phyloP scores from a whole-genome alignment of 2,888 invertebrate genomes.

The Dasysyrphus tricinctus region DNA sequence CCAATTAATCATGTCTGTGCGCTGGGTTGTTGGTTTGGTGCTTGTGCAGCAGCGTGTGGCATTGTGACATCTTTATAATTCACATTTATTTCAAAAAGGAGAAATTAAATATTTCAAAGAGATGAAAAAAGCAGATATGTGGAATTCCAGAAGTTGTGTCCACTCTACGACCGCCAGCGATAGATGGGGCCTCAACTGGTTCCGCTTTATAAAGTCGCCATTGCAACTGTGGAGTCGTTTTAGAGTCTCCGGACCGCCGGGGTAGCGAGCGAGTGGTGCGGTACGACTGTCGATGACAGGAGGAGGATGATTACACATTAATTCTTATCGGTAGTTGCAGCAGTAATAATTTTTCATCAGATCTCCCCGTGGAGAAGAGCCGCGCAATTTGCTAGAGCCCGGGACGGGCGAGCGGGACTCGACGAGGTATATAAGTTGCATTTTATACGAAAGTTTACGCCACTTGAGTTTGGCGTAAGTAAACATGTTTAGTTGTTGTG shows the following conservation, averaged over 20 bases:
- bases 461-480: slow-evolving; percentile 73
- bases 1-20: slow-evolving; percentile 66
- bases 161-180: slow-evolving; percentile 29
- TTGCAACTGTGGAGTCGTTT: neutral
- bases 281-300: slow-evolving; percentile 71
- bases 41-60: slow-evolving; percentile 48
- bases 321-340: slow-evolving; percentile 74
- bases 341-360: slow-evolving; percentile 73
- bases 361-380: slow-evolving; percentile 59
- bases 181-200: slow-evolving; percentile 41
- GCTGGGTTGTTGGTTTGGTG: neutral
- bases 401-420: neutral
- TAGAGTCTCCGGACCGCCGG: neutral
- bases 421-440: slow-evolving; percentile 10
- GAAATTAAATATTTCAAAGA: slow-evolving; percentile 36
- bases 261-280: slow-evolving; percentile 19
- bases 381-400: neutral
- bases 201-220: slow-evolving; percentile 39
- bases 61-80: slow-evolving; percentile 73
- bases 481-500: slow-evolving; percentile 75
- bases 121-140: slow-evolving; percentile 57
- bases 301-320: slow-evolving; percentile 75
- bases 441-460: slow-evolving; percentile 68
- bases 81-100: slow-evolving; percentile 52
- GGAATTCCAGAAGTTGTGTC: slow-evolving; percentile 73